Percentiles rank a stretch among this genome's conserved stretches.
Evolutionary conservation across 2,888 invertebrate species (phyloP).

Genomic region (Hermodice carunculata): DNA sequence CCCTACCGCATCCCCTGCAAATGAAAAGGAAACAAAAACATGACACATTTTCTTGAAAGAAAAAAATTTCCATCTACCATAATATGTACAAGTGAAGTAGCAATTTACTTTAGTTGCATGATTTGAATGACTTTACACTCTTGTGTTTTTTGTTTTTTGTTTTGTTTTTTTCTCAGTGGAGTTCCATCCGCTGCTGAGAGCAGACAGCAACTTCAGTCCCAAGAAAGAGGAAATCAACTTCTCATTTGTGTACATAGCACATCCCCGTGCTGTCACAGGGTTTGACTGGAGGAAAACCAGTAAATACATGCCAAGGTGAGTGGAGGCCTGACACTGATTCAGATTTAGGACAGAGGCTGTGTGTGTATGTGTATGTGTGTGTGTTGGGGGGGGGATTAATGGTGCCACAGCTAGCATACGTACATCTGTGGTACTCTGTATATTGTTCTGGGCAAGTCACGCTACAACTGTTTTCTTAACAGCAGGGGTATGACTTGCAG

Average conservation of each 20-base stretch:
- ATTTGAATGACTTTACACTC: not conserved
- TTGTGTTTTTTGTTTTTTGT: not conserved
- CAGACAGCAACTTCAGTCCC: conserved; percentile 62
- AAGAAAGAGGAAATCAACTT: conserved; percentile 81
- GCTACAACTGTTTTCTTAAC: too few species aligned
- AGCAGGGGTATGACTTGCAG: too few species aligned
- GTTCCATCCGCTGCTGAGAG: conserved; percentile 47
- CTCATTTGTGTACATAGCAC: conserved; percentile 79
- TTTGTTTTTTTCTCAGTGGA: conserved; percentile 24
- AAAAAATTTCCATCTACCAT: too few species aligned
- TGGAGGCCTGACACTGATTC: not conserved
- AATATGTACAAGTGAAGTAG: too few species aligned
- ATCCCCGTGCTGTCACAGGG: conserved; percentile 94
- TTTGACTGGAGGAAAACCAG: conserved; percentile 99
- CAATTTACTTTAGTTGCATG: not conserved
- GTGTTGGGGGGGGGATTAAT: too few species aligned
- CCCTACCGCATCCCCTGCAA: too few species aligned
- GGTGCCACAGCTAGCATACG: not conserved
- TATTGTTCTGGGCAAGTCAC: not conserved
- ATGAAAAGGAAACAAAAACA: too few species aligned
- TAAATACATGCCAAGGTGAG: conserved; percentile 98
- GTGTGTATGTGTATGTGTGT: not conserved
- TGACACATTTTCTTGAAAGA: too few species aligned
- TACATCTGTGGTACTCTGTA: not conserved
- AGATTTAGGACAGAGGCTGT: not conserved